Evolutionary conservation across 2,888 invertebrate genomes (phyloP), one percentile per base, ranked within the genome.

Genomic region (Theodoxus fluviatilis): DNA sequence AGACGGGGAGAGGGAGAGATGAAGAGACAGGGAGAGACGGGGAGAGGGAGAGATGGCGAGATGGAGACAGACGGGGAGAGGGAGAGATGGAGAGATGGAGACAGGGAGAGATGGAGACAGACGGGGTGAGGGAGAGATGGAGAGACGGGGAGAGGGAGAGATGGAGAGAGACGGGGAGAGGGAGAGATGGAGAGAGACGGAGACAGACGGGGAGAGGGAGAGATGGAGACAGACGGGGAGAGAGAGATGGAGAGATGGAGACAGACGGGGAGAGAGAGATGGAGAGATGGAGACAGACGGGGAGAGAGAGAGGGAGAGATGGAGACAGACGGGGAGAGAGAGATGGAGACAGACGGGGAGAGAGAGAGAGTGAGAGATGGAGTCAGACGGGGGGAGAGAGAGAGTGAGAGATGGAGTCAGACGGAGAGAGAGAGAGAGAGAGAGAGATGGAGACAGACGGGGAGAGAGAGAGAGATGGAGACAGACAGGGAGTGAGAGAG

Each of bases 401-500:
- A 22, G 67, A 28, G 52, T 37, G 55, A 25, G 33, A 25, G 67
- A 52, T 9, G 28, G 33, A 9, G 33, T 1, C n/a, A 25, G 18
- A 49, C 33, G 33, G 25, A 35, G 43, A 68, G n/a, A n/a, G n/a
- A 31, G 31, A 31, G 31, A 33, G 61, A 52, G 40, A 52, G 18
- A 52, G 55, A 70, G 12, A 38, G n/a, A 9, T 55, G 37, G 31
- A 57, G 25, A 57, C 22, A 28, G 55, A 52, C 33, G 38, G 52
- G 37, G 55, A 25, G 33, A 25, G 67, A 52, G 28, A 28, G 33
- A 9, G 33, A 0, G 35, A 25, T 6, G 33, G 37, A 28, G 25
- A 35, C 55, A 68, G n/a, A 31, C 25, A 31, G 31, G 28, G 61
- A 52, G 40, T 38, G 18, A 52, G 55, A 70, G 12, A 38, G n/a